A percentile compares a stretch with the other conserved stretches of the same genome.
Evolutionary conservation across 2,113 vertebrate species (phyloP).

Genomic region (Dipodomys stephensi): DNA sequence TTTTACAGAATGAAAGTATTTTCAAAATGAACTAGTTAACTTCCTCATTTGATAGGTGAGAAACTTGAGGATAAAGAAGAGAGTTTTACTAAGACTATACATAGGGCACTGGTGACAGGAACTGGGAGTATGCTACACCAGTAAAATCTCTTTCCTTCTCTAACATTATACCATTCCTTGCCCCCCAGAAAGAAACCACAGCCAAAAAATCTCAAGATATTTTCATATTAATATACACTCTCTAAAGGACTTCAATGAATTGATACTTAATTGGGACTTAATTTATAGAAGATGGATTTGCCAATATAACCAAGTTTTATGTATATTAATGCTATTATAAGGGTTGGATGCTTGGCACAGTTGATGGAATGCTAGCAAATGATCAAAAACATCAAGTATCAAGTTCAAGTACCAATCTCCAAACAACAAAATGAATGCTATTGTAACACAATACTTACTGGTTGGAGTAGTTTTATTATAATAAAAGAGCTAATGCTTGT

Average conservation of each 20-base stretch:
- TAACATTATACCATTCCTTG: neutral
- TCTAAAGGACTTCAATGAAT: constrained; percentile 3
- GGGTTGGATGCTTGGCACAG: no score
- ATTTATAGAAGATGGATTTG: neutral
- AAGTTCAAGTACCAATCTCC: no score
- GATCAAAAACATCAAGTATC: no score
- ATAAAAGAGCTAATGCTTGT: neutral
- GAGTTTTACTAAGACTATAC: neutral
- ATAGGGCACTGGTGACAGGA: neutral
- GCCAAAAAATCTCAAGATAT: neutral
- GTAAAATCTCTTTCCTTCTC: neutral
- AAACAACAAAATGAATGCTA: no score
- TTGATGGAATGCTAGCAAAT: no score
- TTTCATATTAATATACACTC: neutral
- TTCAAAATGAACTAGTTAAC: neutral
- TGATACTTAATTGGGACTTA: neutral
- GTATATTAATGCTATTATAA: no score
- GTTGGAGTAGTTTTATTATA: constrained; percentile 4
- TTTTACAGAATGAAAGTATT: constrained; percentile 10
- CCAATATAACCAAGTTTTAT: neutral
- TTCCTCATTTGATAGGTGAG: neutral
- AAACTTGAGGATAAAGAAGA: neutral
- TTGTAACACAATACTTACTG: neutral
- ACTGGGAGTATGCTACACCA: neutral
- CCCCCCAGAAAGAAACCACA: neutral